A percentile compares a stretch with the other conserved stretches of the same genome.
These are phyloP conservation scores for Corynorhinus townsendii DNA, from an alignment of 2,113 vertebrate species.

Conservation along the genomic window DNA sequence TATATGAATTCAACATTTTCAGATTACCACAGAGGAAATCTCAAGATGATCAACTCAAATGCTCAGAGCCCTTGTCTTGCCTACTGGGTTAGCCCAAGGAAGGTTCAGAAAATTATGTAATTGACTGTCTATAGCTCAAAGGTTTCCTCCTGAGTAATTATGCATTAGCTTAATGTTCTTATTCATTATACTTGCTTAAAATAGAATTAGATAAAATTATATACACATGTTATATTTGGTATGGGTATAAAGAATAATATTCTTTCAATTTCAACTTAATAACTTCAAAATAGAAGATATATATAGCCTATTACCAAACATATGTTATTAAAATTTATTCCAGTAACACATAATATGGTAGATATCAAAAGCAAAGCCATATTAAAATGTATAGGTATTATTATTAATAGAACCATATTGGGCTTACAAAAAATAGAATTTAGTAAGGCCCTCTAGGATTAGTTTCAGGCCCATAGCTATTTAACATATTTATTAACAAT, in stretches of 20 bases:
- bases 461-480: conserved; percentile 65
- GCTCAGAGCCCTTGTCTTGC: not conserved
- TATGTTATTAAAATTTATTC: conserved; percentile 38
- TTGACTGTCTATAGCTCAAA: conserved; percentile 2
- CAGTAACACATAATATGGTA: not conserved
- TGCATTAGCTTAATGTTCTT: not conserved
- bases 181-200: conserved; percentile 11
- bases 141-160: not conserved
- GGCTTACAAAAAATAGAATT: conserved; percentile 45
- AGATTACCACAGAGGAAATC: not conserved
- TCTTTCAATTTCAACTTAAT: conserved; percentile 41
- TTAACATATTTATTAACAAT: conserved; percentile 77
- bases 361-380: conserved; percentile 41
- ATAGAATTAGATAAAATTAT: conserved; percentile 3
- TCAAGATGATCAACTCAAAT: conserved; percentile 5
- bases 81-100: not conserved
- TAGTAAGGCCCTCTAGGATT: conserved; percentile 57
- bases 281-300: conserved; percentile 33
- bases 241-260: not conserved
- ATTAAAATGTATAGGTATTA: conserved; percentile 65
- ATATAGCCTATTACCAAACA: not conserved
- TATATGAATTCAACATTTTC: not conserved
- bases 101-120: not conserved
- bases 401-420: conserved; percentile 66
- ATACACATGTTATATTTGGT: not conserved